phyloP scores from a whole-genome alignment of 2,113 vertebrate species.

The Poeciliopsis occidentalis region DNA sequence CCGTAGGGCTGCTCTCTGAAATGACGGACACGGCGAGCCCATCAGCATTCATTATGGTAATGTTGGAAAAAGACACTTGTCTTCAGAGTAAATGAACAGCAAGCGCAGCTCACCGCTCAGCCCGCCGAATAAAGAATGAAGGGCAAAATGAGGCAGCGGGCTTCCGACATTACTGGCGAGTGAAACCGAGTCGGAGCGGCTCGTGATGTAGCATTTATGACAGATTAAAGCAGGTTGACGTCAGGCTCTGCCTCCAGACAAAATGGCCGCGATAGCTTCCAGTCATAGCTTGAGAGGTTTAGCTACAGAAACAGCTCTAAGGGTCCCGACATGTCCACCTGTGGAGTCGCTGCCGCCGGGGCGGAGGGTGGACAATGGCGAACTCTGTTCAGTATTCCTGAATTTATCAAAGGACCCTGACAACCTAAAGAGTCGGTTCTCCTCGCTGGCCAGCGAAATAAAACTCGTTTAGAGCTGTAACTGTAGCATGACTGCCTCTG shows the following conservation, averaged over 20 bases:
- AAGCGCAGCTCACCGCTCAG: background rate
- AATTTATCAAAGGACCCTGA: no score
- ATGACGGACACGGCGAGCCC: constrained; percentile 11
- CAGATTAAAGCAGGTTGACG: background rate
- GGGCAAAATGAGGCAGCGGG: constrained; percentile 32
- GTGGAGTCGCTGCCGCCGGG: background rate
- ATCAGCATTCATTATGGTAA: constrained; percentile 43
- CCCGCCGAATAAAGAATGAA: constrained; percentile 26
- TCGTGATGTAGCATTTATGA: background rate
- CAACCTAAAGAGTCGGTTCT: no score
- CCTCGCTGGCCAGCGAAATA: no score
- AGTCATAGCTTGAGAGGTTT: background rate
- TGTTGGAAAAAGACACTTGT: constrained; percentile 22
- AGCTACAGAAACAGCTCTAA: background rate
- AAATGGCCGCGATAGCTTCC: background rate
- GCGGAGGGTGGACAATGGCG: background rate
- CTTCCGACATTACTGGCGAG: constrained; percentile 11
- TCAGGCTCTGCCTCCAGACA: background rate
- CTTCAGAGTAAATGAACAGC: constrained; percentile 30
- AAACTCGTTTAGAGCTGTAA: no score
- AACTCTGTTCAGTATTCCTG: background rate
- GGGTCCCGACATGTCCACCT: background rate
- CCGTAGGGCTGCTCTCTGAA: constrained; percentile 5
- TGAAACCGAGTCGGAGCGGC: background rate
- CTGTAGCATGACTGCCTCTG: no score